Evolutionary conservation across 2,888 invertebrate genomes (phyloP).

Genomic region (Rhogogaster chlorosoma): DNA sequence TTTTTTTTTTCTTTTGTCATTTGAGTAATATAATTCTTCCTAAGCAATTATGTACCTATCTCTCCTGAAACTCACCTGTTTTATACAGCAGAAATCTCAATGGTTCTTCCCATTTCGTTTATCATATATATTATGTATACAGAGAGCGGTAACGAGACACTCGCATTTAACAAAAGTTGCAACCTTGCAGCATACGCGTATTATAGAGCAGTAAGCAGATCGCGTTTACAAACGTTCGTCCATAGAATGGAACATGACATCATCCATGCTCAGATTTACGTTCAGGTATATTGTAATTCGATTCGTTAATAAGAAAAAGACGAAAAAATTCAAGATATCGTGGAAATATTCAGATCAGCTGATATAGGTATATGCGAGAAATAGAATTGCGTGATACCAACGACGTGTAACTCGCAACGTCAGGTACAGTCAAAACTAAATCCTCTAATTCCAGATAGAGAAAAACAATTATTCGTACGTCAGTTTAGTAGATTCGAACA

Average conservation of each 20-base stretch:
- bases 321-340: neutral
- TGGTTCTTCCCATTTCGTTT: neutral
- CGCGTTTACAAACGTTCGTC: neutral
- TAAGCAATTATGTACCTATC: no score
- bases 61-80: slow-evolving; percentile 7
- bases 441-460: neutral
- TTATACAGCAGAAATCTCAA: slow-evolving; percentile 26
- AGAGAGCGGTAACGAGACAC: slow-evolving; percentile 25
- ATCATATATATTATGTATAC: neutral
- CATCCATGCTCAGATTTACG: neutral
- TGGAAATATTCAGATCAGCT: no score
- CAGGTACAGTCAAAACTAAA: neutral
- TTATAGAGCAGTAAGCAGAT: neutral
- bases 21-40: neutral
- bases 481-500: neutral
- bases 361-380: neutral
- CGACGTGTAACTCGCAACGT: neutral
- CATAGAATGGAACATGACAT: neutral
- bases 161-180: neutral
- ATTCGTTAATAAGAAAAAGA: neutral
- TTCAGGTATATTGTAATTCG: slow-evolving; percentile 3
- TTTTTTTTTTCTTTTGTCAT: no score
- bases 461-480: slow-evolving; percentile 1
- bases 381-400: no score
- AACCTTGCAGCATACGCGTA: neutral